Evolutionary conservation across 2,113 vertebrate genomes (phyloP).

Genomic region (Pachypanchax playfairii): DNA sequence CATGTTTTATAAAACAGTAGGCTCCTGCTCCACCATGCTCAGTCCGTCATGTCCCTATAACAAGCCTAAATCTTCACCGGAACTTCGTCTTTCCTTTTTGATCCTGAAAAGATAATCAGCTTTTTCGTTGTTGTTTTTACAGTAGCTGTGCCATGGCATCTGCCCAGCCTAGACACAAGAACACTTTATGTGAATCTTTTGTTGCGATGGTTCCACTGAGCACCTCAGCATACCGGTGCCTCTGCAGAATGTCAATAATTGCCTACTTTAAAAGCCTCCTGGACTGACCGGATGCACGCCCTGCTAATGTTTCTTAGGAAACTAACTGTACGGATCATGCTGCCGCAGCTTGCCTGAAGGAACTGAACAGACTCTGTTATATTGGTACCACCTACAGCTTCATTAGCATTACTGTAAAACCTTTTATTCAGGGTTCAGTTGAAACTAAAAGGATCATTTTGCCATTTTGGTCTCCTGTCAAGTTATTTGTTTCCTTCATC

Average conservation of each 20-base stretch:
- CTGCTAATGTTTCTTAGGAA: conserved; percentile 66
- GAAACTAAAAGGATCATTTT: conserved; percentile 67
- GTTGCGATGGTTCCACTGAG: conserved; percentile 36
- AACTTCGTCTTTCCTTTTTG: conserved; percentile 9
- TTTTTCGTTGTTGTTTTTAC: conserved; percentile 12
- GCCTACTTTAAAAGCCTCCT: conserved; percentile 51
- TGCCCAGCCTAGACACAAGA: conserved; percentile 33
- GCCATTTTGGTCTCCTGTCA: conserved; percentile 51
- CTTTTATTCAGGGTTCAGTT: conserved; percentile 67
- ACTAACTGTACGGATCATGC: conserved; percentile 63
- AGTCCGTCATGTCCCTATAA: conserved; percentile 39
- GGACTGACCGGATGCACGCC: conserved; percentile 51
- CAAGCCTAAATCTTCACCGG: conserved; percentile 21
- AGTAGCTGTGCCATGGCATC: conserved; percentile 37
- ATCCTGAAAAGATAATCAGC: conserved; percentile 28
- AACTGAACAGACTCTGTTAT: conserved; percentile 49
- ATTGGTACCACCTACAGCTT: conserved; percentile 48
- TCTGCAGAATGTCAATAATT: conserved; percentile 59
- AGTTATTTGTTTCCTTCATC: conserved; percentile 13
- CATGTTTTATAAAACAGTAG: conserved; percentile 65
- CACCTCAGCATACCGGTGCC: conserved; percentile 10
- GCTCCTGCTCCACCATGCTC: conserved; percentile 50
- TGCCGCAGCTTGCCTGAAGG: conserved; percentile 63
- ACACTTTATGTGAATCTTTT: conserved; percentile 21
- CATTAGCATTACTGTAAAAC: conserved; percentile 62